A percentile compares a stretch with the other conserved stretches of the same genome.
Conservation (phyloP, 2,113 vertebrate species). For the Xiphophorus couchianus region DNA sequence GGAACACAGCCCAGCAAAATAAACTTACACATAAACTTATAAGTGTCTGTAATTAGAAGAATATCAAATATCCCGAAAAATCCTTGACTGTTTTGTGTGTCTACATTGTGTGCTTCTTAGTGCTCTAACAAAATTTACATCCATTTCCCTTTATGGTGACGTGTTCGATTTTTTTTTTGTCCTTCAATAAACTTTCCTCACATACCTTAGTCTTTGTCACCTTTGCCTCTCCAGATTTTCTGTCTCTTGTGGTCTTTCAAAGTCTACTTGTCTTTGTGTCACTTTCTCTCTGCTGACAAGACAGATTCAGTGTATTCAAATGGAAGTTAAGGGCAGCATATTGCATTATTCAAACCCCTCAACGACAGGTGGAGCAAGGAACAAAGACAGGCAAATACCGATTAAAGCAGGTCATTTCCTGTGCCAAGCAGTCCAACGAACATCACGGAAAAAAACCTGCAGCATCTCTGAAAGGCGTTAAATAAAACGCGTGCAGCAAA, state of each 20-base stretch:
- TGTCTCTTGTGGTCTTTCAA: constrained; percentile 17
- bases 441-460: constrained; percentile 3
- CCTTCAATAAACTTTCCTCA: constrained; percentile 9
- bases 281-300: constrained; percentile 52
- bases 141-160: constrained; percentile 30
- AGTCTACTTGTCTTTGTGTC: constrained; percentile 44
- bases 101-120: constrained; percentile 38
- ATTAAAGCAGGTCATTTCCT: constrained; percentile 50
- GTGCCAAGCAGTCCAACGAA: constrained; percentile 33
- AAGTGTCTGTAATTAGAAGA: constrained; percentile 62
- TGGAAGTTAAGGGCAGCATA: constrained; percentile 38
- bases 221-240: constrained; percentile 38
- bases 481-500: neutral
- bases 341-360: constrained; percentile 60
- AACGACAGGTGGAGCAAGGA: constrained; percentile 21
- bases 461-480: neutral
- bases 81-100: constrained; percentile 37
- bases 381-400: constrained; percentile 50
- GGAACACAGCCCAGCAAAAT: constrained; percentile 47
- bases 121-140: constrained; percentile 23
- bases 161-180: constrained; percentile 2
- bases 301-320: constrained; percentile 46
- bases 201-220: constrained; percentile 15
- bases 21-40: constrained; percentile 47
- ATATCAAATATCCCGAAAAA: constrained; percentile 54